Base-by-base conservation (phyloP, 2,113 vertebrate species). In the Ariopsis seemanni region DNA sequence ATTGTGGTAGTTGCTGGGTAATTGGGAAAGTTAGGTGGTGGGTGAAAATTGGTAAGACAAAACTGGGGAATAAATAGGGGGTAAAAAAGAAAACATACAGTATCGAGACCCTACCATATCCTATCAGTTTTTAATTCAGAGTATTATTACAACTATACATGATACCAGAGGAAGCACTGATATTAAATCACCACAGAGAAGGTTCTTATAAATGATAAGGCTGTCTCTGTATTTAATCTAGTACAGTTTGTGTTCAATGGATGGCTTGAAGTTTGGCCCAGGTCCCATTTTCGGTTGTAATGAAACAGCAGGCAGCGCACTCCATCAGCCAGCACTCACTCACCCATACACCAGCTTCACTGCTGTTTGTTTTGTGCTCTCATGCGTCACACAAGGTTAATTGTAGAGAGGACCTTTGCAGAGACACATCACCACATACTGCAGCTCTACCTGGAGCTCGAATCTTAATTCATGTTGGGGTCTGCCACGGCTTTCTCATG, bases 371-470 rank as follows among this genome's bases (percentile, higher is more conserved):
- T 74, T 82, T 88, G 88, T 91, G 90, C 58, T 90, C 82, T 84
- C 80, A 84, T 80, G 91, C 81, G 78, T 92, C 90, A 87, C 89
- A 89, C 91, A 86, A 94, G 94, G 93, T 95, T 95, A 94, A 94
- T 95, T 94, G 94, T 91, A 91, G 83, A 85, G 87, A 87, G 88
- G 92, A 93, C 94, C 95, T 92, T 92, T 88, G 91, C 78, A 85
- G 87, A 86, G 87, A 91, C 92, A 91, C 90, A 90, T 87, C 88
- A 92, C 83, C 91, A 91, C 88, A 88, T 57, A 82, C 63, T 50
- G 11, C 22, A 75, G 52, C 62, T 75, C 62, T 65, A 50, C 22
- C 30, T 12, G 50, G 25, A 78, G 69, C 77, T 67, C 52, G 34
- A 71, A 79, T 62, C 74, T 85, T 67, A 82, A 85, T 75, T 50